A percentile compares a stretch with the other conserved stretches of the same genome.
phyloP scores from a whole-genome alignment of 2,888 invertebrate genomes.

The Plemyria rubiginata region DNA sequence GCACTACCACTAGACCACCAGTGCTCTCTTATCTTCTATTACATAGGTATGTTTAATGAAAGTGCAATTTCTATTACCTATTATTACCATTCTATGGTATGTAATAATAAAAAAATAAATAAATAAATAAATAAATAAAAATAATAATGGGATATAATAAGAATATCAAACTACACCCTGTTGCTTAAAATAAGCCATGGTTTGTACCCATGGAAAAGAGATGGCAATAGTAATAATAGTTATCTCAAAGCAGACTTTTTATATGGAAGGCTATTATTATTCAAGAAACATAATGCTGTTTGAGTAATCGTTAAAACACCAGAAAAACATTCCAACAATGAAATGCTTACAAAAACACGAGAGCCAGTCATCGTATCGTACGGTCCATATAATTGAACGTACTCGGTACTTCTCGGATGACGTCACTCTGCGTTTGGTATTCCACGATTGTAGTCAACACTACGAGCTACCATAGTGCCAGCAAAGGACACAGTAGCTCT shows the following conservation, averaged over 20 bases:
- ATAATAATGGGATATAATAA: too few relatives aligned
- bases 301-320: slow-evolving; percentile 31
- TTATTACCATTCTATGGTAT: too few relatives aligned
- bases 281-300: slow-evolving; percentile 26
- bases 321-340: slow-evolving; percentile 32
- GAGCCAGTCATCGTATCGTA: slow-evolving; percentile 36
- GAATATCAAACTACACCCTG: not conserved
- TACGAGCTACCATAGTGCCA: not conserved
- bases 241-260: not conserved
- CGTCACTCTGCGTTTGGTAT: slow-evolving; percentile 36
- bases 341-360: slow-evolving; percentile 35
- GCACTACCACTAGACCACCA: too few relatives aligned
- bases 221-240: too few relatives aligned
- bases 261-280: slow-evolving; percentile 3
- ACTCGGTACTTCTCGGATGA: slow-evolving; percentile 21
- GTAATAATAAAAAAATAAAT: too few relatives aligned
- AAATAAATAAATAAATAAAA: too few relatives aligned
- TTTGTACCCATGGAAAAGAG: too few relatives aligned
- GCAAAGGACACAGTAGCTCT: not conserved
- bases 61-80: too few relatives aligned
- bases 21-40: too few relatives aligned
- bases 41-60: too few relatives aligned
- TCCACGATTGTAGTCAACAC: slow-evolving; percentile 18
- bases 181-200: too few relatives aligned
- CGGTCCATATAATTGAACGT: slow-evolving; percentile 32